Percentiles rank a stretch among this genome's conserved stretches.
Conservation (phyloP, 2,888 invertebrate genomes). For the Artemia sinica region DNA sequence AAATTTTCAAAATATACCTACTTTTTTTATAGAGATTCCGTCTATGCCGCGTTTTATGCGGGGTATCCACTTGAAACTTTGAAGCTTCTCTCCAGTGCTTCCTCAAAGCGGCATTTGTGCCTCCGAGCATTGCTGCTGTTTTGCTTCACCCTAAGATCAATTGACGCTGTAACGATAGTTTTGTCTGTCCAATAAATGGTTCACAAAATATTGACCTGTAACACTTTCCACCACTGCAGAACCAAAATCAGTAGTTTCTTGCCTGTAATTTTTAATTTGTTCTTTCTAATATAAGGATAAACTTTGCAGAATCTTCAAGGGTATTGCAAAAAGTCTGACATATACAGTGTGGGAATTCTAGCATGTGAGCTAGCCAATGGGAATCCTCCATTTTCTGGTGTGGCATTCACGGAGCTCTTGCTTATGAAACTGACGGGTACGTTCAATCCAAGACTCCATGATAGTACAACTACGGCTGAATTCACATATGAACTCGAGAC, state of each 20-base stretch:
- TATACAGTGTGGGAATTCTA: slow-evolving; percentile 75
- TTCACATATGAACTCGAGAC: not conserved
- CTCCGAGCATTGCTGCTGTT: too few species aligned
- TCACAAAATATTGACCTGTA: not conserved
- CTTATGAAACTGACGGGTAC: slow-evolving; percentile 66
- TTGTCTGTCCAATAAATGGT: too few species aligned
- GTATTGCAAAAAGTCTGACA: slow-evolving; percentile 72
- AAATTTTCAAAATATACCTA: too few species aligned
- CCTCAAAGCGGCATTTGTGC: too few species aligned
- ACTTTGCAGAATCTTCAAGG: slow-evolving; percentile 52
- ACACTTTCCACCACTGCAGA: slow-evolving; percentile 15
- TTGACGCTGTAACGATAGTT: not conserved
- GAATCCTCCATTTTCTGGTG: slow-evolving; percentile 64
- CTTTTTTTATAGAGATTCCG: too few species aligned
- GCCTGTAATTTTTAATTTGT: not conserved
- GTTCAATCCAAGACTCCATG: slow-evolving; percentile 52
- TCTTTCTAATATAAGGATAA: not conserved
- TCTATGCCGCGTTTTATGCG: too few species aligned
- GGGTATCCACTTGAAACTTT: too few species aligned
- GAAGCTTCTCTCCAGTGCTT: too few species aligned
- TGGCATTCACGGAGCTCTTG: slow-evolving; percentile 72
- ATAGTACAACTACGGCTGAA: slow-evolving; percentile 41
- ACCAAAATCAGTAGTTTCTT: not conserved
- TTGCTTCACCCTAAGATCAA: too few species aligned
- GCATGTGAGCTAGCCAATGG: slow-evolving; percentile 78